Percentiles rank a stretch among this genome's conserved stretches.
Evolutionary conservation across 1,140 invertebrate species (phyloP).

Genomic region (Caenorhabditis remanei): DNA sequence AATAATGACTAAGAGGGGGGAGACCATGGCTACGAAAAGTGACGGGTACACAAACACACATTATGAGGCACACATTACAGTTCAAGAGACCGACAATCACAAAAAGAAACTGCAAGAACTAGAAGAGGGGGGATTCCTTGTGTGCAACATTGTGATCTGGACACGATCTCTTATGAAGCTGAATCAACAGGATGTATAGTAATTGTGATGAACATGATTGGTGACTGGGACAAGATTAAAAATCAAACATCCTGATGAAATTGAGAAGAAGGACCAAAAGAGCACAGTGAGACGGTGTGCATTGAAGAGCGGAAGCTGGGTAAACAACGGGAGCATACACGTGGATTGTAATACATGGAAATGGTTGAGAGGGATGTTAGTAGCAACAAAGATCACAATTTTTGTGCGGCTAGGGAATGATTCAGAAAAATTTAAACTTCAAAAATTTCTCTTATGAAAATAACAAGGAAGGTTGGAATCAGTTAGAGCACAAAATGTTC

Average conservation of each 20-base stretch:
- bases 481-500: no score
- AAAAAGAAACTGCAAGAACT: neutral
- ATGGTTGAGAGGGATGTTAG: no score
- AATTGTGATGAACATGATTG: neutral
- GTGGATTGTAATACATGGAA: neutral
- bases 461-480: no score
- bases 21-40: neutral
- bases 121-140: no score
- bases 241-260: constrained; percentile 31
- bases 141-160: neutral
- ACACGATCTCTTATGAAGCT: neutral
- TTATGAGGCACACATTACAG: no score
- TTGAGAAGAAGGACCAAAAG: neutral
- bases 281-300: neutral
- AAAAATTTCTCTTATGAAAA: no score
- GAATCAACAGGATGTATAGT: constrained; percentile 5
- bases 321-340: neutral
- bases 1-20: neutral
- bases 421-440: no score
- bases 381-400: no score
- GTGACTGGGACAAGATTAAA: neutral
- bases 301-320: constrained; percentile 20
- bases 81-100: neutral
- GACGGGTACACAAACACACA: neutral
- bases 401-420: no score